Percentiles rank a stretch among this genome's conserved stretches.
phyloP scores from a whole-genome alignment of 2,888 invertebrate species.

The Aphrophora alni region DNA sequence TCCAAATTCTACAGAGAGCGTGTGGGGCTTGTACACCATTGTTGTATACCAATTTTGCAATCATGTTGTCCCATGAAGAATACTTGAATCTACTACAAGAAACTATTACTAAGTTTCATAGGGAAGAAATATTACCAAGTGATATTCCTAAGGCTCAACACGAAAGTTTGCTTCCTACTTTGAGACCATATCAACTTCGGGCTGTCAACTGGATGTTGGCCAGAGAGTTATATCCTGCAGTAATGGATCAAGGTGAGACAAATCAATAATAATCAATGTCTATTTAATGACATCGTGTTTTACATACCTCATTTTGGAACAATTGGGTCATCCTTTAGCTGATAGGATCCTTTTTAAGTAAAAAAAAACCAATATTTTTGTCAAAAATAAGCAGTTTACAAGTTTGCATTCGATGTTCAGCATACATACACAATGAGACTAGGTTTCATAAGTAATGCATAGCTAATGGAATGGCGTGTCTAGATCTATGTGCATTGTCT shows the following conservation, averaged over 20 bases:
- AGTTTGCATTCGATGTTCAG: no score
- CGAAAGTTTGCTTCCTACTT: slow-evolving; percentile 59
- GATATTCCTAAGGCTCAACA: slow-evolving; percentile 55
- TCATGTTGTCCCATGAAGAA: neutral
- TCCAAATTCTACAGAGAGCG: no score
- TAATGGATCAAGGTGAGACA: neutral
- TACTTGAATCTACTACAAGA: neutral
- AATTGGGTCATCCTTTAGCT: no score
- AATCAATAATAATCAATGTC: neutral
- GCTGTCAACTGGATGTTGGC: slow-evolving; percentile 74
- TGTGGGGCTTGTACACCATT: no score
- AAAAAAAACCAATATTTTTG: no score
- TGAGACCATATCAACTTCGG: slow-evolving; percentile 69
- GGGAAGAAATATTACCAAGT: slow-evolving; percentile 16
- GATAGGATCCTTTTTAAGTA: neutral
- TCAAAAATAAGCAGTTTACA: no score
- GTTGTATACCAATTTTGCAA: no score
- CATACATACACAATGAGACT: no score
- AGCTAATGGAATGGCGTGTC: no score
- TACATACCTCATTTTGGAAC: no score
- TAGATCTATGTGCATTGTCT: neutral
- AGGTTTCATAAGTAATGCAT: no score
- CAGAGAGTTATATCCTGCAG: slow-evolving; percentile 58
- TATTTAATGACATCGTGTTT: neutral
- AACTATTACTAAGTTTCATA: slow-evolving; percentile 30